A percentile compares a stretch with the other conserved stretches of the same genome.
phyloP scores from a whole-genome alignment of 2,797 vertebrate species.

The Uromys caudimaculatus region DNA sequence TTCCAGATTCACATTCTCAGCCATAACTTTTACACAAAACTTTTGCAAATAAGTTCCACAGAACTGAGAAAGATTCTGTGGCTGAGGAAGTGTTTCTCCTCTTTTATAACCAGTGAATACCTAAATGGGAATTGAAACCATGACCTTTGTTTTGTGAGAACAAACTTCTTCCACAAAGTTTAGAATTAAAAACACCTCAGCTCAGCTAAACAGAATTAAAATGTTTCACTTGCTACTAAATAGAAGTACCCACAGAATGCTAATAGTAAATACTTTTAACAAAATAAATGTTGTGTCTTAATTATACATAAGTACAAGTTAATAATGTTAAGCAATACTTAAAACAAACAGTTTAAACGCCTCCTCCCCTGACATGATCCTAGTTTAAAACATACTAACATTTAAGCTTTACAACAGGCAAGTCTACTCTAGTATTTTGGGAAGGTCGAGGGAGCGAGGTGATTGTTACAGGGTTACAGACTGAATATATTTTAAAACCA shows the following conservation, averaged over 20 bases:
- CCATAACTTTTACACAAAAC: not conserved
- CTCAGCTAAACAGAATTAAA: not conserved
- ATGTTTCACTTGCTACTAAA: constrained; percentile 38
- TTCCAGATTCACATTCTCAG: not conserved
- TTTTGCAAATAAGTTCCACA: not conserved
- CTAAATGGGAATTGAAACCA: constrained; percentile 65
- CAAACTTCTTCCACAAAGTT: constrained; percentile 44
- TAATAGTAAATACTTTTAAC: not conserved
- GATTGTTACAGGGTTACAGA: not conserved
- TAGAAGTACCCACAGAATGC: not conserved
- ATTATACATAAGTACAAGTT: constrained; percentile 11
- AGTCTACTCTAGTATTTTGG: not conserved
- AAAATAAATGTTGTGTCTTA: constrained; percentile 3
- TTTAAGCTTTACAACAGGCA: constrained; percentile 12
- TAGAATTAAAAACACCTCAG: not conserved
- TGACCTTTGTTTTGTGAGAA: constrained; percentile 53
- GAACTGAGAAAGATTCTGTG: not conserved
- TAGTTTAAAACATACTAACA: constrained; percentile 26
- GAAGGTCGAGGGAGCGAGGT: not conserved
- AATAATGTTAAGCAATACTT: constrained; percentile 43
- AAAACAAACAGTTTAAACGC: constrained; percentile 12
- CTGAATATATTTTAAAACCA: not conserved
- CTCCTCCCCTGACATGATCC: not conserved
- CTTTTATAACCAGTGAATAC: constrained; percentile 3
- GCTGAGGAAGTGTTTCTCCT: not conserved